Evolutionary conservation across 2,888 invertebrate genomes (phyloP), one percentile per base, ranked within the genome.

Genomic region (Apeira syringaria): DNA sequence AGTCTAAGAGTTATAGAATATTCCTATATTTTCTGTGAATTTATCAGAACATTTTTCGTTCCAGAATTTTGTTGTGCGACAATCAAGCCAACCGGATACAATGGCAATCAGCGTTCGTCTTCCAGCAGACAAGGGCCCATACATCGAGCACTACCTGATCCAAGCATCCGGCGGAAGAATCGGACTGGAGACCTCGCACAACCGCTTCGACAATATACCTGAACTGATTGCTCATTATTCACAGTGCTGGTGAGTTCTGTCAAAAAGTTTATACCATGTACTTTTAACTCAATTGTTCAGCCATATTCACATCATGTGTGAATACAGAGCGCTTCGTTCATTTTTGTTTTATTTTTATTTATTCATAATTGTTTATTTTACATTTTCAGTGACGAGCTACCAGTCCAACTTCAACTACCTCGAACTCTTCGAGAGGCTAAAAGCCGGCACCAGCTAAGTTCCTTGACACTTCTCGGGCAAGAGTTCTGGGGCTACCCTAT

Each of bases 141-240:
- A 97, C 81, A 97, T 98, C 69, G 98, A 99, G 76, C 98, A 99
- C 85, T 99, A 98, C 90, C 93, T 99, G 65, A 97, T 99, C 59
- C 98, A 98, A 81, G 95, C 96, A 8, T 92, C 94, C 32, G 92
- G 92, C 26, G 94, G 95, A 36, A 93, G 95, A 61, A 92, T 98
- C 51, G 96, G 96, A 36, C 91, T 99, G 57, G 98, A 99, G 85
- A 98, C 98, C 45, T 98, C 98, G 20, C 95, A 96, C 69, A 97
- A 98, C 83, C 94, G 95, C 69, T 99, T 99, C 81, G 95, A 95
- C 74, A 96, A 96, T 65, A 97, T 98, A 80, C 98, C 98, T 25
- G 94, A 96, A 53, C 92, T 99, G 58, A 96, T 99, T 59, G 96
- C 97, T 37, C 97, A 98, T 87, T 99, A 98, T 83, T 96, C 97